Conservation (phyloP, 2,888 invertebrate genomes). For the Cheilosia vernalis region DNA sequence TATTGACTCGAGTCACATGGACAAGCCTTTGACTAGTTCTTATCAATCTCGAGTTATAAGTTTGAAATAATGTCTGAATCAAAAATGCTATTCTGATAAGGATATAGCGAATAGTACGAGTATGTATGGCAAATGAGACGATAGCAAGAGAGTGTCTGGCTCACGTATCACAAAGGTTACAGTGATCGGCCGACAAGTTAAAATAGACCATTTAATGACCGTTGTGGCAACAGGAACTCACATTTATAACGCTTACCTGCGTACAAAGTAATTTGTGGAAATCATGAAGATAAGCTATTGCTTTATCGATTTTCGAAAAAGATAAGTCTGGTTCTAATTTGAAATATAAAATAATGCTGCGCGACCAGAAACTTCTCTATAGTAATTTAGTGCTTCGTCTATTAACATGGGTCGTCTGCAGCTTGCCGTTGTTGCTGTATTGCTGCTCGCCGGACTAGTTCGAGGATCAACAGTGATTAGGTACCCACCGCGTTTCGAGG, state of each 20-base stretch:
- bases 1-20: no score
- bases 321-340: neutral
- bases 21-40: no score
- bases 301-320: neutral
- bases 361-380: slow-evolving; percentile 2
- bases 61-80: no score
- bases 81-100: no score
- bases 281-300: slow-evolving; percentile 30
- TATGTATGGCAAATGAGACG: no score
- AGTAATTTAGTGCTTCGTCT: slow-evolving; percentile 7
- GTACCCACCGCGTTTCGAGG: slow-evolving; percentile 45
- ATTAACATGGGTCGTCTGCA: slow-evolving; percentile 49
- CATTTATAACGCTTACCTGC: neutral
- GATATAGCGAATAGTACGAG: no score
- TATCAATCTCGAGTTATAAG: no score
- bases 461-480: slow-evolving; percentile 49
- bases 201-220: slow-evolving; percentile 4
- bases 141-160: no score
- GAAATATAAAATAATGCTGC: slow-evolving; percentile 32
- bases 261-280: slow-evolving; percentile 15
- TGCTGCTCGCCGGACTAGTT: slow-evolving; percentile 35
- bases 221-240: no score
- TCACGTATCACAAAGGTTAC: no score
- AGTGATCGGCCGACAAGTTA: no score
- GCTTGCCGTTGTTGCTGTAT: slow-evolving; percentile 7